Conservation (phyloP, 2,888 invertebrate genomes). For the Matsumyia berberina region DNA sequence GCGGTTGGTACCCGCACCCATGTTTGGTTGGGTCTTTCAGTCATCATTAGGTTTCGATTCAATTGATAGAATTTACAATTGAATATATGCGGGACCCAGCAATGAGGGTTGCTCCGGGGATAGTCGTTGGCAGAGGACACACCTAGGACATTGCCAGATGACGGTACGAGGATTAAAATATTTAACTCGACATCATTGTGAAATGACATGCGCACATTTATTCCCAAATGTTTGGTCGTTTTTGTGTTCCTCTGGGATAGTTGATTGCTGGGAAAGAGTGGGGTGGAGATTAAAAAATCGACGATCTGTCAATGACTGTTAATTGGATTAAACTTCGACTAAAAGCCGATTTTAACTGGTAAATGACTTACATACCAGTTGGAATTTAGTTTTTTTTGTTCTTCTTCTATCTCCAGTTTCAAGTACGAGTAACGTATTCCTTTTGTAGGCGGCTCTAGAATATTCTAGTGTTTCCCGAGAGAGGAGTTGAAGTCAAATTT, state of each 20-base stretch:
- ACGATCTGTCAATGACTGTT: constrained; percentile 65
- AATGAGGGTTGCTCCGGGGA: constrained; percentile 9
- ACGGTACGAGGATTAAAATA: constrained; percentile 70
- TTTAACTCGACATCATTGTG: constrained; percentile 61
- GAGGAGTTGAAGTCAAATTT: constrained; percentile 13
- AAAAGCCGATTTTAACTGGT: constrained; percentile 62
- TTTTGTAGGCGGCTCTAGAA: constrained; percentile 17
- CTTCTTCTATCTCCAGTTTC: background rate
- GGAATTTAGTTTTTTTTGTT: background rate
- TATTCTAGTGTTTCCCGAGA: constrained; percentile 37
- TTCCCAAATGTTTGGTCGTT: constrained; percentile 11
- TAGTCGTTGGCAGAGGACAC: constrained; percentile 35
- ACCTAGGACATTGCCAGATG: constrained; percentile 56
- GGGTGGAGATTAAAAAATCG: constrained; percentile 36
- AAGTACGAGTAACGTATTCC: background rate
- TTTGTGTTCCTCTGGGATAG: constrained; percentile 60
- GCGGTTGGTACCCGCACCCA: constrained; percentile 61
- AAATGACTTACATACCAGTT: constrained; percentile 47
- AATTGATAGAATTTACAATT: constrained; percentile 35
- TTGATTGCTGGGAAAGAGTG: constrained; percentile 46
- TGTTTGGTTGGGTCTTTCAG: constrained; percentile 20
- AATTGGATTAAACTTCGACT: constrained; percentile 72
- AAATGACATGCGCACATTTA: constrained; percentile 65
- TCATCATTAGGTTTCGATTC: constrained; percentile 28
- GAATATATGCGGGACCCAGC: constrained; percentile 35